A percentile compares a stretch with the other conserved stretches of the same genome.
phyloP scores from a whole-genome alignment of 2,113 vertebrate species.

The Lycaon pictus region DNA sequence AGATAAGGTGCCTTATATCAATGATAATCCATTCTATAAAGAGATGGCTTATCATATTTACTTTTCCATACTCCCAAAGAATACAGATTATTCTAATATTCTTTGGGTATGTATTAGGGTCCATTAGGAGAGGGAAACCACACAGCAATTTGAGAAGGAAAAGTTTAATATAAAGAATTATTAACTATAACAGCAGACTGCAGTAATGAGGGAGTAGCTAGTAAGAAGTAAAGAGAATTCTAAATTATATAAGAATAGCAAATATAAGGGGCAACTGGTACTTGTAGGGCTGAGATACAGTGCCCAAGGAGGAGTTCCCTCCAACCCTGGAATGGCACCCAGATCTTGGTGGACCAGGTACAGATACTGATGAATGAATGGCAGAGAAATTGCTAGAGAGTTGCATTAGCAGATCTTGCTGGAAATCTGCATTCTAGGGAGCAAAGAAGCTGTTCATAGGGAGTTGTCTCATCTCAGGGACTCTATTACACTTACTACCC shows the following conservation, averaged over 20 bases:
- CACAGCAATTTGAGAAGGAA: slow-evolving; percentile 36
- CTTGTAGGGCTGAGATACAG: neutral
- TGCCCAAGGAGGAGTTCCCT: neutral
- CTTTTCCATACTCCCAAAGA: slow-evolving; percentile 26
- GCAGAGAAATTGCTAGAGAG: neutral
- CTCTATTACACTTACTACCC: neutral
- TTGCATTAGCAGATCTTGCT: neutral
- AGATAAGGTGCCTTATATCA: neutral
- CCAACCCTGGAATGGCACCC: neutral
- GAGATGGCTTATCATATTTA: slow-evolving; percentile 43
- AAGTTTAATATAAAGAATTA: slow-evolving; percentile 61
- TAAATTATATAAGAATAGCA: slow-evolving; percentile 43
- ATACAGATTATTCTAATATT: slow-evolving; percentile 58
- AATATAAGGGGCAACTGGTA: neutral
- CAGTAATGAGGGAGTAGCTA: slow-evolving; percentile 34
- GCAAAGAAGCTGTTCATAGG: neutral
- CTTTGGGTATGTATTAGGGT: slow-evolving; percentile 32
- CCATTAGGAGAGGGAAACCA: slow-evolving; percentile 48
- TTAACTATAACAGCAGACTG: slow-evolving; percentile 27
- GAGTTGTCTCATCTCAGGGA: neutral
- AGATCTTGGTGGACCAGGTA: neutral
- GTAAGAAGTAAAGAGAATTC: slow-evolving; percentile 22
- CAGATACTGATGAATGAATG: neutral
- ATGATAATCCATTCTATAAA: slow-evolving; percentile 30
- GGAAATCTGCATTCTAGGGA: neutral